These are phyloP conservation scores for Orientallactaga bullata DNA, from an alignment of 2,113 vertebrate species.

Conservation along the genomic window DNA sequence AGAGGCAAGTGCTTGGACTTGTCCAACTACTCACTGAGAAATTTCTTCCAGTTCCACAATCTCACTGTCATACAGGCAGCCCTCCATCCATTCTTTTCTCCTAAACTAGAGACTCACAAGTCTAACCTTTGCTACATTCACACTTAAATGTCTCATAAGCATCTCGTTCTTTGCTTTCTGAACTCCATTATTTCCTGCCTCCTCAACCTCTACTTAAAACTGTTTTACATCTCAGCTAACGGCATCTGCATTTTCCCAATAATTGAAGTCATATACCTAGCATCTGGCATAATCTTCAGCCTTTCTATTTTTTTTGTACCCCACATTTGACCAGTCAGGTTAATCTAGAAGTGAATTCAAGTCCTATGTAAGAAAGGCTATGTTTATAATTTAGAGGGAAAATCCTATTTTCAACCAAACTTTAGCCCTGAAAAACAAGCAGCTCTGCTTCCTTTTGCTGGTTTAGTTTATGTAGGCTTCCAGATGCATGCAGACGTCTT, in stretches of 20 bases:
- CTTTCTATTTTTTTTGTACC: not conserved
- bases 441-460: not conserved
- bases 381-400: slow-evolving; percentile 16
- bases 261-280: not conserved
- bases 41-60: not conserved
- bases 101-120: not conserved
- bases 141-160: not conserved
- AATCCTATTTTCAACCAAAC: not conserved
- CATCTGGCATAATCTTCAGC: not conserved
- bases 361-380: not conserved
- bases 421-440: not conserved
- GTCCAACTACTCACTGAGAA: not conserved
- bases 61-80: not conserved
- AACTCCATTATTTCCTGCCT: not conserved
- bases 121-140: not conserved
- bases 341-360: not conserved
- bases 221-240: not conserved
- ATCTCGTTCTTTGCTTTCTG: not conserved
- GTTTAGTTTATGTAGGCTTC: not conserved
- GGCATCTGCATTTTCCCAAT: not conserved
- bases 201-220: not conserved
- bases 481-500: not conserved
- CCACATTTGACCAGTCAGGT: not conserved
- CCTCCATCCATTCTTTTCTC: not conserved
- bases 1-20: not conserved